Conservation (phyloP, 2,113 vertebrate genomes). For the Gnathonemus echidnorhynchus region DNA sequence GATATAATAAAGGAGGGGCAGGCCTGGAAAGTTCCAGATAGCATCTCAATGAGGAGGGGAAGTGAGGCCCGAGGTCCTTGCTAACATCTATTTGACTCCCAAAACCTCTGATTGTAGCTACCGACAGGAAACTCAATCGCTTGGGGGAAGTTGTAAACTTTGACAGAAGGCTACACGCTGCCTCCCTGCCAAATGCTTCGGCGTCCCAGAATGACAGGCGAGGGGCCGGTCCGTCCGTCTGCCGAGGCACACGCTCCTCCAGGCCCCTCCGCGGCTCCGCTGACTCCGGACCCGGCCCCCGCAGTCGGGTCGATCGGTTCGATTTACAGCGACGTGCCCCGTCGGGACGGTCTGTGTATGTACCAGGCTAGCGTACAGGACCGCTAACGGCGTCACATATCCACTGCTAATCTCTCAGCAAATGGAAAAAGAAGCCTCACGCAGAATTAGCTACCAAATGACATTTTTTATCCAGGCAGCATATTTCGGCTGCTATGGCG, state of each 20-base stretch:
- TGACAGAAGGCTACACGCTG: neutral
- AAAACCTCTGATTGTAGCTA: neutral
- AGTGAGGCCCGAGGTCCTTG: neutral
- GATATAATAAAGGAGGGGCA: neutral
- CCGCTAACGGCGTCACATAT: neutral
- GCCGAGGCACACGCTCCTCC: neutral
- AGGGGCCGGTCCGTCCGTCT: neutral
- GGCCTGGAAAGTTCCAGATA: neutral
- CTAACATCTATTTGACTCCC: neutral
- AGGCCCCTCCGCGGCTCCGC: neutral
- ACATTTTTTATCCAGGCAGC: neutral
- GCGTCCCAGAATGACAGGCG: neutral
- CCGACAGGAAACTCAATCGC: neutral
- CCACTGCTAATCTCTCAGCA: neutral
- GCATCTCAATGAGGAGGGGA: neutral
- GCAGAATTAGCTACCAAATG: neutral
- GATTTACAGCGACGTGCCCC: neutral
- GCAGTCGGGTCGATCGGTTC: neutral
- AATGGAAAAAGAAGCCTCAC: neutral
- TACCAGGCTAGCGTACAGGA: neutral
- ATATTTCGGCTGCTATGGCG: neutral
- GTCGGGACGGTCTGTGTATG: neutral
- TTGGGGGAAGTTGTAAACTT: conserved; percentile 10
- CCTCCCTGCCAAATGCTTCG: neutral
- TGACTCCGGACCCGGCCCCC: neutral